Base-by-base conservation (phyloP, 2,797 vertebrate species). In the Coranthus polyacanthus region DNA sequence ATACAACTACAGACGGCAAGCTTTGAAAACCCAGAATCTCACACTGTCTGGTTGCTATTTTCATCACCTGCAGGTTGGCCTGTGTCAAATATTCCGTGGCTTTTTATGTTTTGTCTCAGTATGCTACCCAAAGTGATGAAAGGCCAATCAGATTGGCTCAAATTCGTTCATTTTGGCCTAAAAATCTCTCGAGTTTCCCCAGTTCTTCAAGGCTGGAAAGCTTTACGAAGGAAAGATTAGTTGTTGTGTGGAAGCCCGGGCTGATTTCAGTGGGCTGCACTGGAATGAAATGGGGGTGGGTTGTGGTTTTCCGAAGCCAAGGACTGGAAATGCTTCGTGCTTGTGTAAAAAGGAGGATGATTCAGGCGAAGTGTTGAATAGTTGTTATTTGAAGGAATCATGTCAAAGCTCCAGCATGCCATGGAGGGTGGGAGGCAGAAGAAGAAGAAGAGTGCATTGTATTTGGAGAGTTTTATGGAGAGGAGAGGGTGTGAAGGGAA, bases 391-490 rank as follows among this genome's bases (percentile, higher is more conserved):
- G 71, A 64, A 72, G 70, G 71, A 86, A 75, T 72, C 47, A 45
- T 81, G 64, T 85, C 71, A 74, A 76, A 76, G 49, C 64, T 24
- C 68, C 58, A 77, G 79, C 51, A 29, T 76, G 74, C 80, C 59
- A 68, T 13, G 12, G 24, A 69, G 59, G 43, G 81, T 82, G 74
- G 82, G 79, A 83, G 74, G 68, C 54, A 43, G 66, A 54, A 65
- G 57, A 53, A 71, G 54, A 78, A 66, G 78, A 90, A 78, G 59
- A 88, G 55, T 47, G 60, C 72, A 81, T 90, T 90, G 90, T 90
- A 80, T 84, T 38, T 13, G 20, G 74, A 67, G 61, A 68, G 45
- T 68, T 34, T 37, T 17, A 39, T 37, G 17, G 29, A 54, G 69
- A 54, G 58, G 60, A 34, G 51, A 60, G 65, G 59, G 39, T 68